A percentile compares a stretch with the other conserved stretches of the same genome.
Evolutionary conservation across 2,113 vertebrate species (phyloP).

Genomic region (Cyphomyrus plagiostoma): DNA sequence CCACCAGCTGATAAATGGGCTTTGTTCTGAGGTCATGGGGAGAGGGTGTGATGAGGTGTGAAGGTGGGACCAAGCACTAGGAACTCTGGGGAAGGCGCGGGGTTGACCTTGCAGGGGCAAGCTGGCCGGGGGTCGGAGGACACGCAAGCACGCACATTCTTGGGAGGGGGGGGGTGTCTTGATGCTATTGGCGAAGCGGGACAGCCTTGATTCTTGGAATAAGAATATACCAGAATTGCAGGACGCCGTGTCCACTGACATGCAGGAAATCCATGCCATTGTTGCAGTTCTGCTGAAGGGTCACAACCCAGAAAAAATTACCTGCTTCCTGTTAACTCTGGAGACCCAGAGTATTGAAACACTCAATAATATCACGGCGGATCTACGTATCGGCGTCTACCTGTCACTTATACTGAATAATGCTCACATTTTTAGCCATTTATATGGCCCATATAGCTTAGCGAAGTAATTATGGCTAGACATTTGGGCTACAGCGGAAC

Average conservation of each 20-base stretch:
- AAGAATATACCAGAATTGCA: background rate
- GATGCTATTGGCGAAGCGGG: background rate
- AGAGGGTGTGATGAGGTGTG: background rate
- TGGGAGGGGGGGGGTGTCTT: background rate
- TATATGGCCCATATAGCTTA: background rate
- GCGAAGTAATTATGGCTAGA: background rate
- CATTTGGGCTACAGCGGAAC: background rate
- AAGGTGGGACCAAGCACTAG: background rate
- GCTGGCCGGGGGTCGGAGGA: background rate
- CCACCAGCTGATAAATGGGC: background rate
- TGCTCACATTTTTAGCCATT: background rate
- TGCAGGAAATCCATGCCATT: background rate
- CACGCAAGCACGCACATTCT: background rate
- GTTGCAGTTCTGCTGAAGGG: background rate
- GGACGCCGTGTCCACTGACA: background rate
- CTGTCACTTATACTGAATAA: background rate
- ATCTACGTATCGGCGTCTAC: background rate
- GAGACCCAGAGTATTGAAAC: background rate
- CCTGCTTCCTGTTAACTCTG: background rate
- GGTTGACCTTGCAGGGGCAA: background rate
- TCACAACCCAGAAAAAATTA: background rate
- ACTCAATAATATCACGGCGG: background rate
- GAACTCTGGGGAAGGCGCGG: background rate
- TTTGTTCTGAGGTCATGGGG: background rate
- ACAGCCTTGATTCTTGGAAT: background rate